A percentile compares a stretch with the other conserved stretches of the same genome.
Evolutionary conservation across 2,888 invertebrate species (phyloP).

Genomic region (Agonopterix arenella): DNA sequence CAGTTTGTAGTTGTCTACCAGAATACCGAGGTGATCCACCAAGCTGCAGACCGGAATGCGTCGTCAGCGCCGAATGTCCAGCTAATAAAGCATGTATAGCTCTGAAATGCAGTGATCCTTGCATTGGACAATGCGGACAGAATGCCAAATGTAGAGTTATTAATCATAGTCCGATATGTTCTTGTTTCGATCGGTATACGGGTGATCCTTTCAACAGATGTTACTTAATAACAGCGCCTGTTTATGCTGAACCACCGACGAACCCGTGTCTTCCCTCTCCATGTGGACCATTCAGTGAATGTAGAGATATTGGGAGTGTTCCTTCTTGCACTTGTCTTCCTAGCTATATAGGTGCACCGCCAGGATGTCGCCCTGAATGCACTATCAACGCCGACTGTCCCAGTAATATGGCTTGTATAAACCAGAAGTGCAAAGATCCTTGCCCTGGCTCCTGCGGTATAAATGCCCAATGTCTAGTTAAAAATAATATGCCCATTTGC

Average conservation of each 20-base stretch:
- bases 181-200: conserved; percentile 76
- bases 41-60: conserved; percentile 84
- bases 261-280: conserved; percentile 81
- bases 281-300: conserved; percentile 82
- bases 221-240: conserved; percentile 39
- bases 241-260: conserved; percentile 33
- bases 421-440: conserved; percentile 86
- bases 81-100: conserved; percentile 80
- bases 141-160: conserved; percentile 84
- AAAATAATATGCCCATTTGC: conserved; percentile 86
- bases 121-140: conserved; percentile 83
- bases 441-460: conserved; percentile 87
- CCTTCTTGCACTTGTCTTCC: conserved; percentile 81
- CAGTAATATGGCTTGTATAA: conserved; percentile 85
- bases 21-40: conserved; percentile 81
- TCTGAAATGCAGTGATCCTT: conserved; percentile 84
- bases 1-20: conserved; percentile 82
- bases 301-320: conserved; percentile 75
- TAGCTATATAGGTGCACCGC: conserved; percentile 83
- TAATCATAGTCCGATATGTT: conserved; percentile 84
- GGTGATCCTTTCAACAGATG: conserved; percentile 83
- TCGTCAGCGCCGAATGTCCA: conserved; percentile 83
- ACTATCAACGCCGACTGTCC: conserved; percentile 85
- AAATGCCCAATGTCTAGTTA: conserved; percentile 79
- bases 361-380: conserved; percentile 83